A percentile compares a stretch with the other conserved stretches of the same genome.
Evolutionary conservation across 2,888 invertebrate species (phyloP).

Genomic region (Nowickia ferox): DNA sequence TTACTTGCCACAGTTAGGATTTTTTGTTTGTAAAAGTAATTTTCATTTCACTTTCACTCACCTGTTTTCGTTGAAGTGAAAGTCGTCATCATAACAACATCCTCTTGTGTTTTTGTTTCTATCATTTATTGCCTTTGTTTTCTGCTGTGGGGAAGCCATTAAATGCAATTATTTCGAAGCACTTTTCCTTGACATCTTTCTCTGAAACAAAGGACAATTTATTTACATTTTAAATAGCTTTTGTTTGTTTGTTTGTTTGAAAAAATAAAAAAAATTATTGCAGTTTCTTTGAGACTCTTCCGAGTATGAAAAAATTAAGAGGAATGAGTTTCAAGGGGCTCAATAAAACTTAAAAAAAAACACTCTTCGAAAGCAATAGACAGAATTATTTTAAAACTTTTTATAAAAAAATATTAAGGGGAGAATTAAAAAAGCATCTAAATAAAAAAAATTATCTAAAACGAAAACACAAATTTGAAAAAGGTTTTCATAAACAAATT

Average conservation of each 20-base stretch:
- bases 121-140: conserved; percentile 56
- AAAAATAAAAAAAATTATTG: conserved; percentile 51
- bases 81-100: conserved; percentile 26
- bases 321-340: conserved; percentile 48
- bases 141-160: conserved; percentile 73
- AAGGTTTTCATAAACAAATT: too few relatives aligned
- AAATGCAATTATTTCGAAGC: conserved; percentile 74
- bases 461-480: too few relatives aligned
- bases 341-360: not conserved
- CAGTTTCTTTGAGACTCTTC: not conserved
- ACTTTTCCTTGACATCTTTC: conserved; percentile 34
- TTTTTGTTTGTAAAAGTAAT: conserved; percentile 23
- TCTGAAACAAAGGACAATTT: conserved; percentile 66
- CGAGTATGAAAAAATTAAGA: conserved; percentile 10
- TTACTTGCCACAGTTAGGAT: conserved; percentile 38
- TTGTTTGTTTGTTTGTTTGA: conserved; percentile 57
- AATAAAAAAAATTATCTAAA: too few relatives aligned
- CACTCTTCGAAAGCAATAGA: not conserved
- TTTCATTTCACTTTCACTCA: conserved; percentile 55
- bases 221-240: conserved; percentile 73
- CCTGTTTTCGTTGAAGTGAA: conserved; percentile 45
- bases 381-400: not conserved
- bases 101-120: conserved; percentile 20
- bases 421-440: too few relatives aligned
- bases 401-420: too few relatives aligned